Evolutionary conservation across 2,113 vertebrate genomes (phyloP).

Genomic region (Antechinus flavipes): DNA sequence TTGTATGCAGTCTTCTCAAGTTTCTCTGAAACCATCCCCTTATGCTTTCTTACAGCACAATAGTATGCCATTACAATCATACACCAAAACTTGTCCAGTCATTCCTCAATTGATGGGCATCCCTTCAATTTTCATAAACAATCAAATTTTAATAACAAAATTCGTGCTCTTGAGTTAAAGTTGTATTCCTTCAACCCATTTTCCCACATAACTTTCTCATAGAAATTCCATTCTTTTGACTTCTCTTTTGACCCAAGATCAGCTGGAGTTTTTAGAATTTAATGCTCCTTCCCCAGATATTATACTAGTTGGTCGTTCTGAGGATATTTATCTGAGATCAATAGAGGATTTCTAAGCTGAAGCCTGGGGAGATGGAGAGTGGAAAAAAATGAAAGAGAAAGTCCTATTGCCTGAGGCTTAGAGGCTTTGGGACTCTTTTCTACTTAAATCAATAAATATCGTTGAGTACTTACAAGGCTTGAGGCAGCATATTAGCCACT

Average conservation of each 20-base stretch:
- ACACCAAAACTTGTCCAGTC: background rate
- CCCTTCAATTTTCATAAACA: background rate
- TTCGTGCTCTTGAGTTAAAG: background rate
- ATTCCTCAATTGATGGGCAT: background rate
- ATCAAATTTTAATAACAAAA: background rate
- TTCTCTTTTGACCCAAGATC: background rate
- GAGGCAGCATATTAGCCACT: background rate
- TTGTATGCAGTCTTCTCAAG: background rate
- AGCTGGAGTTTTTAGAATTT: background rate
- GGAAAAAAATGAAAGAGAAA: background rate
- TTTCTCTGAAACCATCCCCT: background rate
- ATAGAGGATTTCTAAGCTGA: background rate
- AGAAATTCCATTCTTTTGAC: background rate
- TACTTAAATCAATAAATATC: background rate
- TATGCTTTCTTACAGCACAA: background rate
- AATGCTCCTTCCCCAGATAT: background rate
- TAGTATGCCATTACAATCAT: background rate
- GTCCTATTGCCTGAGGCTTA: background rate
- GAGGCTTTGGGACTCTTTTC: background rate
- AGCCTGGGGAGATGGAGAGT: background rate
- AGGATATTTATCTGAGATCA: background rate
- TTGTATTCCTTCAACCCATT: background rate
- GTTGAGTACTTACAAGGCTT: background rate
- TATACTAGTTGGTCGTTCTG: background rate
- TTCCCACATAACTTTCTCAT: background rate